Conservation (phyloP, 2,113 vertebrate genomes). For the Steatornis caripensis region DNA sequence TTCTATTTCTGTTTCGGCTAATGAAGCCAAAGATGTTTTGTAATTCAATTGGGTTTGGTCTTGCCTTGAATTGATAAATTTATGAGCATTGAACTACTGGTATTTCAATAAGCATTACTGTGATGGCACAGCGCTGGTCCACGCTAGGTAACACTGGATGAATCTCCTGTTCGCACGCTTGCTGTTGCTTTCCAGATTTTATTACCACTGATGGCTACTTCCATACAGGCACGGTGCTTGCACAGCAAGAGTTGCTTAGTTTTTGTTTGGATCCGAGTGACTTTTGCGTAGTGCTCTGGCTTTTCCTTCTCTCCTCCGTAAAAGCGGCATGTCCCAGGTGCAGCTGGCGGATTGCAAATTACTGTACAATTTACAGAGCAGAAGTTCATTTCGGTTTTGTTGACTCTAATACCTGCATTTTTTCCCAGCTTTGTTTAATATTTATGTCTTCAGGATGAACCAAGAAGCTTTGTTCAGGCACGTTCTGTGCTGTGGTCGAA, state of each 20-base stretch:
- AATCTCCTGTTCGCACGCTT: neutral
- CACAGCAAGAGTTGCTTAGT: neutral
- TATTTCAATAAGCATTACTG: neutral
- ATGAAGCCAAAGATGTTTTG: conserved; percentile 26
- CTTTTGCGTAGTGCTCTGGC: neutral
- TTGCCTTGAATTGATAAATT: conserved; percentile 18
- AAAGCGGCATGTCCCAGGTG: neutral
- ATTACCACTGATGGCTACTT: neutral
- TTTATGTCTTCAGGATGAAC: neutral
- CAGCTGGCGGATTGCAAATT: neutral
- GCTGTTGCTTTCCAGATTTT: neutral
- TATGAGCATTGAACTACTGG: neutral
- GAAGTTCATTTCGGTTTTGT: neutral
- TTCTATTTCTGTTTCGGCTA: conserved; percentile 25
- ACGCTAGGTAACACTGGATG: rapidly evolving
- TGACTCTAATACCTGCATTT: neutral
- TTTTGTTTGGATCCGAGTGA: neutral
- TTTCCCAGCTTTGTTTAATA: neutral
- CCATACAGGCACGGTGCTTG: neutral
- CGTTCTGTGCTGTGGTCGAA: neutral
- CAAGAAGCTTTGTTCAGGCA: neutral
- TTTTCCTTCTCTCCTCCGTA: neutral
- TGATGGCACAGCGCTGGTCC: neutral
- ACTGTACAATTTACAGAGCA: neutral
- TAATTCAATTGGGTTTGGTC: conserved; percentile 24